These are phyloP conservation scores for Erithacus rubecula DNA, from an alignment of 2,797 vertebrate species.

Conservation along the genomic window DNA sequence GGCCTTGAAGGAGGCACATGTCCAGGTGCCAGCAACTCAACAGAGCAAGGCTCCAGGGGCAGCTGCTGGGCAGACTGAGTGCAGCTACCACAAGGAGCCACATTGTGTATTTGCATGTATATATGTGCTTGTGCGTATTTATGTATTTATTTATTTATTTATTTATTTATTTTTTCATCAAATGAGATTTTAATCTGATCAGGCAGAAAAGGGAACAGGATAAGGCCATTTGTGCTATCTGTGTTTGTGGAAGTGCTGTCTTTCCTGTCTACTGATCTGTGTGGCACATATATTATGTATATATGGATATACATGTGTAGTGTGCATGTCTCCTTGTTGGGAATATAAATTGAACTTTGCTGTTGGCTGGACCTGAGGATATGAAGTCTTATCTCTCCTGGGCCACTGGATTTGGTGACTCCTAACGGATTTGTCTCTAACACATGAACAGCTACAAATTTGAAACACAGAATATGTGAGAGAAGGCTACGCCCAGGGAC, in stretches of 20 bases:
- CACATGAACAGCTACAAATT: not conserved
- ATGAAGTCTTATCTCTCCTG: not conserved
- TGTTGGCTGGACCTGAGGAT: not conserved
- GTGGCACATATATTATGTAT: accelerated
- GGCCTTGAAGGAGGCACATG: not conserved
- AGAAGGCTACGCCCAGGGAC: not conserved
- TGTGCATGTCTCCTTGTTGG: not conserved
- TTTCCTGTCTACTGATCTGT: not conserved
- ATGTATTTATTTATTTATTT: no score
- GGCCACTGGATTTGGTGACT: not conserved
- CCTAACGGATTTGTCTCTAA: not conserved
- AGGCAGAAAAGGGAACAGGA: not conserved
- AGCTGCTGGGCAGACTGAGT: not conserved
- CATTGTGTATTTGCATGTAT: not conserved
- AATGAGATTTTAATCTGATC: not conserved
- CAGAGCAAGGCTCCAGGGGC: not conserved
- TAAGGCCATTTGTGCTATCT: not conserved
- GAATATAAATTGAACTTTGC: not conserved
- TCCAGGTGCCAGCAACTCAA: not conserved
- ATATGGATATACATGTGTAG: not conserved
- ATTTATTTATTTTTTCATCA: not conserved
- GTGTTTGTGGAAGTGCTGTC: not conserved
- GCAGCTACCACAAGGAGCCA: not conserved
- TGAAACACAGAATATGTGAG: not conserved
- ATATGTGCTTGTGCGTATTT: not conserved